These are phyloP conservation scores for Bellardia pandia DNA, from an alignment of 2,888 invertebrate species.

Conservation along the genomic window DNA sequence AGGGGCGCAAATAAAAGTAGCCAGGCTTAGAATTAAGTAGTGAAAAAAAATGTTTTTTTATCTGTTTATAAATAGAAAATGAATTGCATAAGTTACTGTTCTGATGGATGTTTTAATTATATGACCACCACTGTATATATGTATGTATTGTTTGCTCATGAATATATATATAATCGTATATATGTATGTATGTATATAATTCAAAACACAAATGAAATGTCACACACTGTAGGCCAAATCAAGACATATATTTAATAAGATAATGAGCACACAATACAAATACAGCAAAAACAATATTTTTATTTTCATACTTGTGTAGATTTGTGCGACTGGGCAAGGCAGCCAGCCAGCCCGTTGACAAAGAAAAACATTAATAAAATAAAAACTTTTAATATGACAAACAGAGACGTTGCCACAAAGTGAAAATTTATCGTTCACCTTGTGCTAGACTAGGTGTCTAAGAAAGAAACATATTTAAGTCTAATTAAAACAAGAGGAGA, in stretches of 20 bases:
- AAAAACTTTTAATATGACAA: background rate
- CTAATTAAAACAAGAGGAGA: too few species aligned
- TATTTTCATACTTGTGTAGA: background rate
- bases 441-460: too few species aligned
- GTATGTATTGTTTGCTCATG: background rate
- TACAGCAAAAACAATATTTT: background rate
- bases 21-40: too few species aligned
- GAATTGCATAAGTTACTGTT: too few species aligned
- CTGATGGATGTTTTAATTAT: too few species aligned
- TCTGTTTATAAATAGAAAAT: too few species aligned
- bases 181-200: background rate
- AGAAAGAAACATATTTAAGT: too few species aligned
- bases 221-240: conserved; percentile 54
- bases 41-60: too few species aligned
- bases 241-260: conserved; percentile 53
- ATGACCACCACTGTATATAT: too few species aligned
- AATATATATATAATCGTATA: background rate
- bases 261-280: conserved; percentile 59
- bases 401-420: background rate
- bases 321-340: conserved; percentile 3
- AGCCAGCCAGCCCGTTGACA: background rate
- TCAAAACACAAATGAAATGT: conserved; percentile 44
- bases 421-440: background rate
- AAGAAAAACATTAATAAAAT: conserved; percentile 4
- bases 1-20: too few species aligned